Base-by-base conservation (phyloP, 2,113 vertebrate genomes). In the Corythornis vintsioides region DNA sequence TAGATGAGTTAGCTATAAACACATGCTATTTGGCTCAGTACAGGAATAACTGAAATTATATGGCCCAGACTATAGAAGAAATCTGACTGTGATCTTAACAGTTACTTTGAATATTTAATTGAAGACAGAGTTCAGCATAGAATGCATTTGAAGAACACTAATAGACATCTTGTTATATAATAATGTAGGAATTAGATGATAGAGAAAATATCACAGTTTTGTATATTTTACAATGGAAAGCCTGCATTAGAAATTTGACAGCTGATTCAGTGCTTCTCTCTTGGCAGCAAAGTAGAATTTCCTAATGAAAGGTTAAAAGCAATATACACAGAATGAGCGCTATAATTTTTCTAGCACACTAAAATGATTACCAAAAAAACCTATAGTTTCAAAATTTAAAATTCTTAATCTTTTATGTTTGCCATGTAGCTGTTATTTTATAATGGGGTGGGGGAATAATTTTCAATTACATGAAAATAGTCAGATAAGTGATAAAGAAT, bases 81-180 rank as follows among this genome's bases (percentile, higher is more conserved):
- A 66, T 77, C 64, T 56, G 67, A 71, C 75, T 55, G 45, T 77
- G 70, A 79, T 55, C 84, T 64, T 85, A 80, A 55, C 0, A 0
- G 9, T 60, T 55, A 82, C 75, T 92, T 66, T 85, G 73, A 74
- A 53, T 94, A 52, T 77, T 85, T 87, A 89, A 64, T 63, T 87
- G 48, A 21, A 67, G 89, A 25, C 12, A 26, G 40, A 70, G 28
- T 82, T 82, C 74, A 77, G 48, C 38, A 50, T 24, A 74, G 69
- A 82, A 63, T 55, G 10, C 24, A 10, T 89, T 57, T 85, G 35
- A 80, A 65, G 69, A 92, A 25, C 33, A 15, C 13, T 69, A 85
- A 60, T 63, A 79, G 91, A 77, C 48, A 65, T 71, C 33, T 31
- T 91, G 5, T 48, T 83, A 5, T 33, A 59, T 45, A 55, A 59